Base-by-base conservation (phyloP, 2,113 vertebrate genomes). In the Colossoma macropomum region DNA sequence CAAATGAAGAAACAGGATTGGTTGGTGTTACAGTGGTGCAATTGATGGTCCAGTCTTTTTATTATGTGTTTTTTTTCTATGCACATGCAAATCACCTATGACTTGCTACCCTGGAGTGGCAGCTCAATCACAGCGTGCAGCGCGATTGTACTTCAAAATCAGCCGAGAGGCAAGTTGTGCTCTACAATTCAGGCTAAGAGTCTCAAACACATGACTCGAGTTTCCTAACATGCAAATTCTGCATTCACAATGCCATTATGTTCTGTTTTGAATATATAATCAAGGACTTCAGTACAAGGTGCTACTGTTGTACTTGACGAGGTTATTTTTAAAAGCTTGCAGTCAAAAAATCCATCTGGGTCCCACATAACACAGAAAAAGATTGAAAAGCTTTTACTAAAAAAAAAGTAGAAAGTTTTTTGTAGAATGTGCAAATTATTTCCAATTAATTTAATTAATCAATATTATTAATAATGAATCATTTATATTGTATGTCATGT, bases 121-220 rank as follows among this genome's bases (percentile, higher is more conserved):
- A 80, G 68, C 41, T 84, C 66, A 79, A 65, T 84, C 60, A 80
- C 54, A 41, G 56, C 21, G 8, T 32, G 70, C 34, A 59, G 32
- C 1, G 7, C 11, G 25, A 68, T 54, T 54, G 52, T 56, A 74
- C 48, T 84, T 79, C 25, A 74, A 45, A 79, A 79, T 84, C 69
- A 84, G 77, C 54, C 11, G 4, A 66, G 32, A 79, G 59, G n/a
- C 68, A 41, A 70, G 7, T 5, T 65, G 56, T 66, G 69, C 27
- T 79, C 4, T 30, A 54, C 21, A 77, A 52, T 50, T 77, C 41
- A 52, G 45, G 6, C 23, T 78, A 60, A 50, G 52, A 17, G 50
- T 75, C 21, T 79, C 34, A 69, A 74, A 81, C 56, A 62, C 28
- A 66, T 27, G 27, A 8, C 54, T 48, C 4, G 16, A 13, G 66